These are phyloP conservation scores for Macropodus opercularis DNA, from an alignment of 2,797 vertebrate species.

Conservation along the genomic window DNA sequence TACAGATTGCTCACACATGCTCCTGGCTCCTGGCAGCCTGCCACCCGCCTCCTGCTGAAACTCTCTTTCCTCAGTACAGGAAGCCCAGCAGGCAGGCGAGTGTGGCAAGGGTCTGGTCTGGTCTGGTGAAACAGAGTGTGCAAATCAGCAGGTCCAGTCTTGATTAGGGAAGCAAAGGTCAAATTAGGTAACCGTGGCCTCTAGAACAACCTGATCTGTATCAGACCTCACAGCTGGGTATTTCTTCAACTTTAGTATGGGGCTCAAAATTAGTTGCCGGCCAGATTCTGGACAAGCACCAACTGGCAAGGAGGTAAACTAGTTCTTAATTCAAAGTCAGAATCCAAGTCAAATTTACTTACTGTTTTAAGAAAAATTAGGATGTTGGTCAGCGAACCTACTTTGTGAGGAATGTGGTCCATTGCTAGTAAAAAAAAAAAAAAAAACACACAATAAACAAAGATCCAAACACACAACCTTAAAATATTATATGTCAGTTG, in stretches of 20 bases:
- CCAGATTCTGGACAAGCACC: slow-evolving; percentile 22
- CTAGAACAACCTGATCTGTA: slow-evolving; percentile 19
- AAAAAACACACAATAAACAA: too few species aligned
- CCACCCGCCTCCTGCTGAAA: slow-evolving; percentile 46
- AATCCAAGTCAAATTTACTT: too few species aligned
- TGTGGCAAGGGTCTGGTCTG: slow-evolving; percentile 32
- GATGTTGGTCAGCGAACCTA: too few species aligned
- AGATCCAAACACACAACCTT: too few species aligned
- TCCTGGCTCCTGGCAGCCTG: slow-evolving; percentile 56
- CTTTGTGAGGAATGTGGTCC: too few species aligned
- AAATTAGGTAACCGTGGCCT: slow-evolving; percentile 33
- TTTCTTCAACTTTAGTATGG: slow-evolving; percentile 1
- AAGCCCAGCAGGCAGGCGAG: slow-evolving; percentile 51
- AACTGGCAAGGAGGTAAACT: too few species aligned
- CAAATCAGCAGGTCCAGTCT: slow-evolving; percentile 51
- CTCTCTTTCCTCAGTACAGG: slow-evolving; percentile 48
- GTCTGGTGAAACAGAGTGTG: too few species aligned
- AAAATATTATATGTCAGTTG: neutral
- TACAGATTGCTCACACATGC: slow-evolving; percentile 75
- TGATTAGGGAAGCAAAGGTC: slow-evolving; percentile 44
- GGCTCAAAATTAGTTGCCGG: slow-evolving; percentile 19
- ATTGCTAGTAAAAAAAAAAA: too few species aligned
- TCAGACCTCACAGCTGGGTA: slow-evolving; percentile 6
- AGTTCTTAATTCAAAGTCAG: too few species aligned
- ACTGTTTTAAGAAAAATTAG: too few species aligned